Percentiles rank a stretch among this genome's conserved stretches.
phyloP scores from a whole-genome alignment of 2,797 vertebrate genomes.

The Chiroxiphia lanceolata region DNA sequence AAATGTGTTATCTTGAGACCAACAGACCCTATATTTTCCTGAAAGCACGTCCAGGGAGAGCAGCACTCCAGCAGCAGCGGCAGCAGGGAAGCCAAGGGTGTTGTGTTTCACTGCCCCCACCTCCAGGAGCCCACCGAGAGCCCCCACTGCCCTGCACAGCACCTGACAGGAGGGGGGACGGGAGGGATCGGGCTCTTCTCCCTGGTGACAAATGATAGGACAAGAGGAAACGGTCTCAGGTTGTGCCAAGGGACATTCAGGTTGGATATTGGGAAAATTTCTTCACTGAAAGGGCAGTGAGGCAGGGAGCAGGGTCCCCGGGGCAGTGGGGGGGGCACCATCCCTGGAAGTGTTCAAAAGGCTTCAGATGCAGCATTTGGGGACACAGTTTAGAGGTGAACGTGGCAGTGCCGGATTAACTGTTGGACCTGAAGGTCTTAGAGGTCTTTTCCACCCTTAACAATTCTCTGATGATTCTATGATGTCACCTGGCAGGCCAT shows the following conservation, averaged over 20 bases:
- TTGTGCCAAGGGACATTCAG: no score
- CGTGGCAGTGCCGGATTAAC: rapidly evolving
- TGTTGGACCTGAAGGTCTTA: background rate
- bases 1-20: rapidly evolving
- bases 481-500: background rate
- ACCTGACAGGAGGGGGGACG: rapidly evolving
- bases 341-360: background rate
- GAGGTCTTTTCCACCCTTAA: background rate
- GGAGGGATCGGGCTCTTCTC: no score
- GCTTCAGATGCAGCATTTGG: background rate
- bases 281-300: background rate
- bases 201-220: no score
- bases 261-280: background rate
- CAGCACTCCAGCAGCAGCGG: background rate
- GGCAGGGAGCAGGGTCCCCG: background rate
- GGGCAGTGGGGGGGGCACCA: background rate
- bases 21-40: rapidly evolving
- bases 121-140: rapidly evolving
- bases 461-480: rapidly evolving
- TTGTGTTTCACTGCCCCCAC: rapidly evolving
- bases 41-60: no score
- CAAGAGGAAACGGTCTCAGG: background rate
- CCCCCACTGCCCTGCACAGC: background rate
- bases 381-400: background rate
- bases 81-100: background rate